Evolutionary conservation across 2,113 vertebrate species (phyloP).

Genomic region (Mus musculus): DNA sequence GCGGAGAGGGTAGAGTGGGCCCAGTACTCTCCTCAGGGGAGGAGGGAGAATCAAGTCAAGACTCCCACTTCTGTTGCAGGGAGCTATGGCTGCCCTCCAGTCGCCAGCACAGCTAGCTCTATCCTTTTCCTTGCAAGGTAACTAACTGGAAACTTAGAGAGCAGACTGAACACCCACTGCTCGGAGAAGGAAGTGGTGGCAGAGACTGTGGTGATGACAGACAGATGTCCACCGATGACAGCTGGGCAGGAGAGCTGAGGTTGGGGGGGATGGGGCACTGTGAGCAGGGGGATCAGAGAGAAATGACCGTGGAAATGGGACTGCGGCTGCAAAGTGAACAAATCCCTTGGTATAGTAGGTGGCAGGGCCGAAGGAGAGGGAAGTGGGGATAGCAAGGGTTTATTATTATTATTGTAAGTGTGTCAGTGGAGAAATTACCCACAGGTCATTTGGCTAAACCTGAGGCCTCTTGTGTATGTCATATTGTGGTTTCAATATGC

Average conservation of each 20-base stretch:
- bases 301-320: background rate
- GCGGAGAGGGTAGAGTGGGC: background rate
- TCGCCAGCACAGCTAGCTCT: background rate
- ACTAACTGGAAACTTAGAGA: background rate
- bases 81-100: background rate
- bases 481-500: too few species aligned
- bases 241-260: background rate
- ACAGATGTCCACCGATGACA: background rate
- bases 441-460: background rate
- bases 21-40: background rate
- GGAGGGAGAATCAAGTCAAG: background rate
- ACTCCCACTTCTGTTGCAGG: background rate
- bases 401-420: too few species aligned
- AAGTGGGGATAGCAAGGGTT: background rate
- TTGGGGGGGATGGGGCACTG: too few species aligned
- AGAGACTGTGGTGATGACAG: fast-evolving
- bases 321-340: background rate
- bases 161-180: background rate
- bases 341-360: background rate
- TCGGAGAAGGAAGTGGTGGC: background rate
- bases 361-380: background rate
- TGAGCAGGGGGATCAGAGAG: too few species aligned
- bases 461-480: background rate
- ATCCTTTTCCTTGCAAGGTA: background rate
- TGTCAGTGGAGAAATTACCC: background rate